Base-by-base conservation (phyloP, 30 jellyfish, hydroid and myxozoan genomes). In the Aurelia aurita complex sp. Pacific region DNA sequence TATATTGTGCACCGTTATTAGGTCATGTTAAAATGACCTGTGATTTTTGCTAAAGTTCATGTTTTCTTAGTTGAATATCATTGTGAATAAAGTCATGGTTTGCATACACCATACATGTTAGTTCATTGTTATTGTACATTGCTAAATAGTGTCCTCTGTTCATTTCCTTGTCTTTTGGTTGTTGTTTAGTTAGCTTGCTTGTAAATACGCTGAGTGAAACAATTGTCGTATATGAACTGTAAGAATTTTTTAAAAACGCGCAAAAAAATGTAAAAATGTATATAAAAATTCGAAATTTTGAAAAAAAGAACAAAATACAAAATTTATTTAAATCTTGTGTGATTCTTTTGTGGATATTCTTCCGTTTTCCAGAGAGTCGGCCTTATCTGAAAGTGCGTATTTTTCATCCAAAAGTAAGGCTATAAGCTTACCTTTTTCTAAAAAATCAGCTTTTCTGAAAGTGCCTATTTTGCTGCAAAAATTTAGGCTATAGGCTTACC, bases 241-340 rank as follows among this genome's bases (percentile, higher is more conserved):
- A 84, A 62, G 51, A 84, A 59, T 84, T 84, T 83, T 73, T 60
- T 73, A 84, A 84, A 84, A 52, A 50, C 69, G 62, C 65, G 80
- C 59, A 84, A 84, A 84, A 84, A 83, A 84, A 55, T 84, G 93
- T 84, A 84, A 84, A 84, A 84, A 84, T 84, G 93, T 84, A 84
- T 43, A 84, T 73, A 57, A 64, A 66, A 61, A 64, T 79, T 72
- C 65, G 65, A 76, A 36, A 82, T 82, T 62, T 43, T 50, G 76
- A 69, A 73, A 73, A 84, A 84, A 84, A 84, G 63, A 64, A 61
- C 67, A 73, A 84, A 84, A 84, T 52, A 14, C 73, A n/a, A 57
- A 75, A 75, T 61, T 17, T 23, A 17, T 17, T 61, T 61, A 3
- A 61, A 61, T 17, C 36, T 6, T 61, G 70, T 61, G 70, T 61